These are phyloP conservation scores for Norana najaformis DNA, from an alignment of 2,888 invertebrate genomes.

Conservation along the genomic window DNA sequence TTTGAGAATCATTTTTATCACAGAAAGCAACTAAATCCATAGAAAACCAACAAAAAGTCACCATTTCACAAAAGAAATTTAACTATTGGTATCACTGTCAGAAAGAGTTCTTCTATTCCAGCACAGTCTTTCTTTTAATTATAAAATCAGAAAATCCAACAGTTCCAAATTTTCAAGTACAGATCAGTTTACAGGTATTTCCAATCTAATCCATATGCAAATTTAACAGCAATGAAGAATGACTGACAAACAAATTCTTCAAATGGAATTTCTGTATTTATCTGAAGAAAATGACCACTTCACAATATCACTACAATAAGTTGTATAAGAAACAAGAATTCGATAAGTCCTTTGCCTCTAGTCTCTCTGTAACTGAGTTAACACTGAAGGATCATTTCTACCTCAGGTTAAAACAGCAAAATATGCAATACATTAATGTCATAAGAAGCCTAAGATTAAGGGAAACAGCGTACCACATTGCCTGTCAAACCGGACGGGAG, in stretches of 20 bases:
- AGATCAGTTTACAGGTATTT: not conserved
- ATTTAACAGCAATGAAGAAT: not conserved
- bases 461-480: slow-evolving; percentile 17
- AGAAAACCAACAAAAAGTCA: not conserved
- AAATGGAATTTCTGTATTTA: not conserved
- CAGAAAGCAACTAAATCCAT: not conserved
- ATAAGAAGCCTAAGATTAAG: not conserved
- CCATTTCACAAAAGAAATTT: not conserved
- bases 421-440: not conserved
- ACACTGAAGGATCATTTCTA: not conserved
- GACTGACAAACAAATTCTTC: not conserved
- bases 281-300: not conserved
- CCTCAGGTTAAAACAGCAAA: not conserved
- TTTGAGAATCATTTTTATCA: not conserved
- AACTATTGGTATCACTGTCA: not conserved
- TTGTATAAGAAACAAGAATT: not conserved
- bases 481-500: not conserved
- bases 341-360: not conserved
- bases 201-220: not conserved
- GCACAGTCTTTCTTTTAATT: not conserved
- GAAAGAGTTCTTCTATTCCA: not conserved
- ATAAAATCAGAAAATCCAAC: no score
- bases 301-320: not conserved
- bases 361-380: not conserved
- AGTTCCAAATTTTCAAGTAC: not conserved